Percentiles rank a stretch among this genome's conserved stretches.
Conservation (phyloP, 1,140 invertebrate species). For the Propsilocerus akamusi region DNA sequence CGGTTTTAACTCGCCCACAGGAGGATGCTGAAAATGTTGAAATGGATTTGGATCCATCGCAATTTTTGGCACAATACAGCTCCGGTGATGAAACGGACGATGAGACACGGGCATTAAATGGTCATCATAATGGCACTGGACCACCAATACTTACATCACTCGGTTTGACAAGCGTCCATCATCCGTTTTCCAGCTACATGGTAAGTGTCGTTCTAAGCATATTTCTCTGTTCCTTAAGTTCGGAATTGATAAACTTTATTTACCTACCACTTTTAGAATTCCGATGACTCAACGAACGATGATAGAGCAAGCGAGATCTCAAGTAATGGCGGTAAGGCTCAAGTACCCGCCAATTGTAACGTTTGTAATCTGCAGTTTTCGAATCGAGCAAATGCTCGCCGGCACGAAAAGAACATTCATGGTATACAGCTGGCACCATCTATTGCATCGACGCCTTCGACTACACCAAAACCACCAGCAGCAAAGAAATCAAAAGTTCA, state of each 20-base stretch:
- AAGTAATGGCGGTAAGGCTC: background rate
- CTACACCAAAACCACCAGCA: background rate
- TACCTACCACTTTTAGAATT: conserved; percentile 2
- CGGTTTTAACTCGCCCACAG: background rate
- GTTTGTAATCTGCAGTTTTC: conserved; percentile 23
- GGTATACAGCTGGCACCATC: conserved; percentile 10
- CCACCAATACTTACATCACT: conserved; percentile 8
- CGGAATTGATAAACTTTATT: background rate
- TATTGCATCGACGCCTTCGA: background rate
- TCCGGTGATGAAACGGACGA: conserved; percentile 7
- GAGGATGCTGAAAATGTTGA: conserved; percentile 18
- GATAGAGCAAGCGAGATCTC: background rate
- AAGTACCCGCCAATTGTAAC: conserved; percentile 8
- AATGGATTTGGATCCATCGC: conserved; percentile 18
- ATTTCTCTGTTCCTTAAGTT: background rate
- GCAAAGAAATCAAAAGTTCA: background rate
- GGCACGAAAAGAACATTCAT: conserved; percentile 22
- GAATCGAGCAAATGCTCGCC: conserved; percentile 22
- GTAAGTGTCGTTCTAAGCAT: background rate
- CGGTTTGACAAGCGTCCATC: conserved; percentile 5
- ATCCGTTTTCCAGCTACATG: conserved; percentile 1
- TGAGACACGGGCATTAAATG: background rate
- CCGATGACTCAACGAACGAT: background rate
- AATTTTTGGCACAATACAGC: conserved; percentile 16
- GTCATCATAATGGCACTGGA: background rate